Evolutionary conservation across 2,113 vertebrate genomes (phyloP), one percentile per base, ranked within the genome.

Genomic region (Meleagris gallopavo): DNA sequence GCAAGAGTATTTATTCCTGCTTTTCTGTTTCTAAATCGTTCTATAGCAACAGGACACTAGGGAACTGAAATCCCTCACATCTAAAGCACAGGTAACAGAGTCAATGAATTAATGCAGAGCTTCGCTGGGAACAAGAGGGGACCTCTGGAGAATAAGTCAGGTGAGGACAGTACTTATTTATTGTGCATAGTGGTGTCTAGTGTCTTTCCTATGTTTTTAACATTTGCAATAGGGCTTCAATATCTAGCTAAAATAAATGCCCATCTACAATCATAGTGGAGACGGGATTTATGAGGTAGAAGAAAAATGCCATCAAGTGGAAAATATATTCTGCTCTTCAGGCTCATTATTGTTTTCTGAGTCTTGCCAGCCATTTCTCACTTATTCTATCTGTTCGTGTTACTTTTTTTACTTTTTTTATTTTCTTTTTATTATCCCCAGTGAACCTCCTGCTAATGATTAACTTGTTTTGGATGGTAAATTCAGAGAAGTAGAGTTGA

Each of bases 11-110:
- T 21, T 62, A 5, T 89, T 91, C 38, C 54, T 58, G 20, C 16
- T 88, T 93, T 78, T 83, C 20, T 20, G 20, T 60, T 95, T 94
- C 85, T 93, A 89, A 88, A 86, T 85, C 20, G 25, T 79, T 80
- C 71, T 41, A 21, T 38, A 70, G n/a, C 75, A 38, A 25, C n/a
- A 48, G 36, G 72, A 88, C n/a, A 61, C 48, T 25, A 13, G 14
- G 13, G 13, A 21, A 70, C 50, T 2, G 3, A 80, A 76, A 86
- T 58, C 32, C 41, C 15, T 85, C 32, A 32, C 12, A 70, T 91
- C 58, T 32, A 58, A 74, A 89, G 40, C 20, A 11, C 27, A 36
- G 61, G 67, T 86, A 79, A 32, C 27, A 85, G 32, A 52, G 11
- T 36, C 15, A 62, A 27, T 80, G 69, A 77, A 76, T 88, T 86